Evolutionary conservation across 2,888 invertebrate species (phyloP), one percentile per base, ranked within the genome.

Genomic region (Tiliacea aurago): DNA sequence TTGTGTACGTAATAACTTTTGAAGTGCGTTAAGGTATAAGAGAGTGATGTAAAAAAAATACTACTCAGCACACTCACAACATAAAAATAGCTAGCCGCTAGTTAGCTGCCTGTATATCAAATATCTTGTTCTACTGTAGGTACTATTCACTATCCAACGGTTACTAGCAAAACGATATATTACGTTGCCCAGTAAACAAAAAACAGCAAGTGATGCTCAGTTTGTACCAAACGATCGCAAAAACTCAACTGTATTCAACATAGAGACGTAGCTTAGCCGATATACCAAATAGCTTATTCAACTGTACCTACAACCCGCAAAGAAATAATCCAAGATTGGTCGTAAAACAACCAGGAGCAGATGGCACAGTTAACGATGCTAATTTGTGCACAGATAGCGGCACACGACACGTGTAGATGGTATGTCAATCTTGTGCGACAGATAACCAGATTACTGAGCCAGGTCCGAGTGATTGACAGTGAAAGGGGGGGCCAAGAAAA

Each of bases 391-490:
- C 47, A 78, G 83, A 83, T 84, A 84, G 73, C 65, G 77, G 66
- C 51, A 45, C 23, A 53, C 15, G 71, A 70, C 74, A 86, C 83
- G 83, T 83, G 78, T 84, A 80, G 80, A 62, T 73, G 68, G 70
- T 51, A 78, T 76, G 86, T 85, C 86, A 81, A 80, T 84, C 86
- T 85, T 80, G 70, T 73, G 49, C 56, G 55, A 75, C 64, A 83
- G 85, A 86, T 87, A 88, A 86, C 66, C 68, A 62, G 84, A 84
- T 84, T 76, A 80, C 62, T 28, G 69, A 63, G 76, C 66, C 49
- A 61, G 61, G 76, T 58, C 68, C 68, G 41, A 70, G 70, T 80
- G 81, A 81, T 67, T 84, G 84, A 84, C 81, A 84, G 76, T 37
- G 45, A 55, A 11, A 7, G 28, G 11, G 0, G 3, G 59, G 71